These are phyloP conservation scores for Drosophila setosimentum DNA, from an alignment of 2,888 invertebrate genomes.

Conservation along the genomic window DNA sequence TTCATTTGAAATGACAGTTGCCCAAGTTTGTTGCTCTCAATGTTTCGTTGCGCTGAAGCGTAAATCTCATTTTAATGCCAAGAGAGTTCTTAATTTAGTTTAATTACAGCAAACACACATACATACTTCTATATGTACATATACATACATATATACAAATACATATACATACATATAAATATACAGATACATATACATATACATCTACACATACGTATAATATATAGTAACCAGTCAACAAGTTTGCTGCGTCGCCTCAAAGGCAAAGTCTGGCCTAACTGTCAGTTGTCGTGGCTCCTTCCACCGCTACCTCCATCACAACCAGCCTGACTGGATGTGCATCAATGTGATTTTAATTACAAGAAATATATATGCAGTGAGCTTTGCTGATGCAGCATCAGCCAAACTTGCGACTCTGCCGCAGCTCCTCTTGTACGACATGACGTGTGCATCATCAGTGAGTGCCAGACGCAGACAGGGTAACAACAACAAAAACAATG, in stretches of 20 bases:
- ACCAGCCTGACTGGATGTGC: conserved; percentile 31
- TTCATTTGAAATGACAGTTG: conserved; percentile 64
- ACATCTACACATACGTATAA: background rate
- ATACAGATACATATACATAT: background rate
- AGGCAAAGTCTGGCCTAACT: conserved; percentile 64
- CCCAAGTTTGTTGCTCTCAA: conserved; percentile 59
- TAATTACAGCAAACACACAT: conserved; percentile 73
- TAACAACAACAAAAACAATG: conserved; percentile 15
- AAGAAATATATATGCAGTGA: conserved; percentile 77
- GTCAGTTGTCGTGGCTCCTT: background rate
- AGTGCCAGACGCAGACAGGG: conserved; percentile 51
- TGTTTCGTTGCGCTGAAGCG: conserved; percentile 70
- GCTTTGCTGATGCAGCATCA: conserved; percentile 47
- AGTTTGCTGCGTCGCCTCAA: conserved; percentile 76
- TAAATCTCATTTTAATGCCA: conserved; percentile 82
- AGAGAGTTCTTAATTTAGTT: conserved; percentile 82
- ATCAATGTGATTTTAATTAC: conserved; percentile 81
- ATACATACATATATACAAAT: background rate
- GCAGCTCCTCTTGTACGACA: conserved; percentile 51
- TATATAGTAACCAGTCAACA: conserved; percentile 62
- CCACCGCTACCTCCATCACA: background rate
- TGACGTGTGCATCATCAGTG: conserved; percentile 73
- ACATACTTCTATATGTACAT: conserved; percentile 3
- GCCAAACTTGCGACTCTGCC: conserved; percentile 60
- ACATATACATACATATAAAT: background rate